Base-by-base conservation (phyloP, 2,797 vertebrate genomes). In the Chromobotia macracanthus region DNA sequence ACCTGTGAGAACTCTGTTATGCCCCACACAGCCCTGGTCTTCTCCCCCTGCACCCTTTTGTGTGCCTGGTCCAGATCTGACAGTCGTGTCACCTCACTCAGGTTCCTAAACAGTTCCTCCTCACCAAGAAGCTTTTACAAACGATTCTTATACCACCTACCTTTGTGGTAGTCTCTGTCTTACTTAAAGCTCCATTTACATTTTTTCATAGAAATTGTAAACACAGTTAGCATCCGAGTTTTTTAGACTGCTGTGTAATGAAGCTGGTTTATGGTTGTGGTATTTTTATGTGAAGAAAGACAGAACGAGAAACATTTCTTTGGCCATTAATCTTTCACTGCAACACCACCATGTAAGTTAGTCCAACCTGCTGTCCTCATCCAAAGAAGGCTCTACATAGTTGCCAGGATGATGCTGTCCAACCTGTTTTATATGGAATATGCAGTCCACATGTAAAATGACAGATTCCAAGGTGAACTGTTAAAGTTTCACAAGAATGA, bases 31-130 rank as follows among this genome's bases (percentile, higher is more conserved):
- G 75, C 66, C 75, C 67, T 28, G 51, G 46, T 56, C 72, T 44
- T 46, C 50, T 51, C 61, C 65, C 64, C 65, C 61, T 12, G 4
- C 13, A 64, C 58, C 61, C 51, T 68, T 60, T 1, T 53, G 25
- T 74, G 80, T 18, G 53, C 38, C 77, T 72, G 51, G 78, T 79
- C 80, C 85, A 81, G 85, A 65, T 82, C 81, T 63, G 53, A 55
- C 75, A 64, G 21, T 61, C 56, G 21, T 66, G 2, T 1, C 19
- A 7, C 38, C 50, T 23, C 44, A 35, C 66, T 61, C 44, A 21
- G 64, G 11, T 31, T 63, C 38, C 35, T 25, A 4, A 64, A 61
- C 6, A 61, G 0, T 50, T 35, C 48, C 50, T 48, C 67, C 31
- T 3, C 12, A n/a, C 8, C 28, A n/a, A 11, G 3, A 72, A 63